Evolutionary conservation across 1,140 invertebrate genomes (phyloP).

Genomic region (Bombus terrestris): DNA sequence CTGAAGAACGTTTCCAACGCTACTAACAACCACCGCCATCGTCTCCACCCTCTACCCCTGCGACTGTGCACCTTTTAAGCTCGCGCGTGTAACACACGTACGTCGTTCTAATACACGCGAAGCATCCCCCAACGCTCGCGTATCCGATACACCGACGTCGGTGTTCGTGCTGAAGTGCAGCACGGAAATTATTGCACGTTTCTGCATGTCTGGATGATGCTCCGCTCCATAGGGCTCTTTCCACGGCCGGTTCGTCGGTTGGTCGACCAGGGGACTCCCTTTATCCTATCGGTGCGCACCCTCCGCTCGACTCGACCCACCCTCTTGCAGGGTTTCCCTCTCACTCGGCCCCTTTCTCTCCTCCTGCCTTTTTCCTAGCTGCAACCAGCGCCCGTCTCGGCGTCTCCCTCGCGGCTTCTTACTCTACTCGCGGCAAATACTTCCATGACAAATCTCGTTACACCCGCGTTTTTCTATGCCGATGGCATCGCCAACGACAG

Average conservation of each 20-base stretch:
- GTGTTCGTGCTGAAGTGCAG: constrained; percentile 71
- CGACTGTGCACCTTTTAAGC: not conserved
- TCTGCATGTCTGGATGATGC: constrained; percentile 75
- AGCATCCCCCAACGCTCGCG: not conserved
- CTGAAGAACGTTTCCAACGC: not conserved
- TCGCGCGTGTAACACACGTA: not conserved
- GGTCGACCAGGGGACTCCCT: constrained; percentile 34
- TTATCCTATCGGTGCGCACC: constrained; percentile 56
- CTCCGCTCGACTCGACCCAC: constrained; percentile 23
- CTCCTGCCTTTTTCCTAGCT: not conserved
- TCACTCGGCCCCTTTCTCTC: not conserved
- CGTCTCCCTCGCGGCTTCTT: not conserved
- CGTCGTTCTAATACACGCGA: not conserved
- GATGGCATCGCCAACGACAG: constrained; percentile 58
- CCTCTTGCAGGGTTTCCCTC: constrained; percentile 58
- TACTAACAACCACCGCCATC: not conserved
- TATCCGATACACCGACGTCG: constrained; percentile 24
- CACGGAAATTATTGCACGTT: constrained; percentile 75
- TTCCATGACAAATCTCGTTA: constrained; percentile 79
- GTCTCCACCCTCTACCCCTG: no score
- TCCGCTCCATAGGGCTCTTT: constrained; percentile 48
- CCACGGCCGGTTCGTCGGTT: constrained; percentile 29
- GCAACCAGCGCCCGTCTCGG: no score
- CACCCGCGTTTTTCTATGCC: constrained; percentile 73
- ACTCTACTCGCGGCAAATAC: constrained; percentile 62